Percentiles rank a stretch among this genome's conserved stretches.
These are phyloP conservation scores for Danaus melanippus DNA, from an alignment of 1,140 invertebrate genomes.

Conservation along the genomic window DNA sequence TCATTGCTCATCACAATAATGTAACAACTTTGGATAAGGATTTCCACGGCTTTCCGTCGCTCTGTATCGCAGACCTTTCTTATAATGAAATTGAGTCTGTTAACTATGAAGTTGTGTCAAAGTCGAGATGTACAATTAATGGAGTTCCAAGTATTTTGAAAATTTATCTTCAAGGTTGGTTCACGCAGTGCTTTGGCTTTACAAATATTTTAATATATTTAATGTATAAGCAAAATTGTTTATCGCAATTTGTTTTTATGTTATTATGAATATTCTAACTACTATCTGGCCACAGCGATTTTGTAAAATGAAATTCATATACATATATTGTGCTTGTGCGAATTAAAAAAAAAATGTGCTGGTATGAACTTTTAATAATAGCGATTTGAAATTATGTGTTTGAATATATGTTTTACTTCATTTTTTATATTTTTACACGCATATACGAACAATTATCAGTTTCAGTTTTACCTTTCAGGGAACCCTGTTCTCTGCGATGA, in stretches of 20 bases:
- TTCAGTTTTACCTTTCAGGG: conserved; percentile 70
- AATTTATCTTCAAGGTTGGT: conserved; percentile 83
- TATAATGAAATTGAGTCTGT: conserved; percentile 81
- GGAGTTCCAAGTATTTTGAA: conserved; percentile 82
- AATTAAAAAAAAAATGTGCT: too few species aligned
- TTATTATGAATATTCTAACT: neutral
- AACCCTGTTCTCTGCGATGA: conserved; percentile 84
- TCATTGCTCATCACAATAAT: conserved; percentile 83
- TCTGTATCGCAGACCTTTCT: conserved; percentile 84
- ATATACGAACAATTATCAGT: too few species aligned
- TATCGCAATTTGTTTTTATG: too few species aligned
- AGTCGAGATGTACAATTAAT: conserved; percentile 83
- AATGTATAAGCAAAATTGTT: too few species aligned
- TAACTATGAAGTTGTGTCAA: conserved; percentile 81
- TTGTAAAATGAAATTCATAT: neutral
- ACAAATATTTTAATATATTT: too few species aligned
- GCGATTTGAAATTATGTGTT: too few species aligned
- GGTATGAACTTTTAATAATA: too few species aligned
- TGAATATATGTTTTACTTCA: too few species aligned
- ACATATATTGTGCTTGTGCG: neutral
- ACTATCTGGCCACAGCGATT: neutral
- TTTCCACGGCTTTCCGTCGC: conserved; percentile 83
- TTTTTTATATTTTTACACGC: too few species aligned
- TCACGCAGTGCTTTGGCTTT: neutral
- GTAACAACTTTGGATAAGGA: conserved; percentile 81